Evolutionary conservation across 2,113 vertebrate genomes (phyloP).

Genomic region (Zootoca vivipara): DNA sequence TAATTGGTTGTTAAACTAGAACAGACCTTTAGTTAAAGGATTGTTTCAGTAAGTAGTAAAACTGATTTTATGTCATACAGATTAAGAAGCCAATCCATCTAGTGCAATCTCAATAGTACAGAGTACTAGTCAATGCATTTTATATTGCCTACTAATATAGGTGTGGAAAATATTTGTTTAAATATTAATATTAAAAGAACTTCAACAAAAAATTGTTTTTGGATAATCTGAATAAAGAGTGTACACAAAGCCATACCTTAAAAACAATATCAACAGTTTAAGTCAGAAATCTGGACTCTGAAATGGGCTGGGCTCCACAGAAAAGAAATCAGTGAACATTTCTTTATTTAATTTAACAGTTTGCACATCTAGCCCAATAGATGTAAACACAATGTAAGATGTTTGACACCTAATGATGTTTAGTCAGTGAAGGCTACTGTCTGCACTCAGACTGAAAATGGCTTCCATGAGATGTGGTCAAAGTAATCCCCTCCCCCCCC

Average conservation of each 20-base stretch:
- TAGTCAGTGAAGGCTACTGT: neutral
- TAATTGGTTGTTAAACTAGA: conserved; percentile 7
- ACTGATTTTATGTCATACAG: neutral
- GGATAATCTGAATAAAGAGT: neutral
- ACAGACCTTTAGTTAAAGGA: neutral
- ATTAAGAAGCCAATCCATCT: neutral
- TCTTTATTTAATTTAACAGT: neutral
- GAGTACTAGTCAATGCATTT: neutral
- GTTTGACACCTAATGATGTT: neutral
- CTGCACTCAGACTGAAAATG: neutral
- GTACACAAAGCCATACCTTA: no score
- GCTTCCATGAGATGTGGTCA: neutral
- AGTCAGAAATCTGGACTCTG: neutral
- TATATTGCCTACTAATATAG: neutral
- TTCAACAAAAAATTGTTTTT: neutral
- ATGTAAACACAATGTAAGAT: neutral
- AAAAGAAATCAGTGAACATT: no score
- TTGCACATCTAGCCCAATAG: neutral
- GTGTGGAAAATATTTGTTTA: neutral
- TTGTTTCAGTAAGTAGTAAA: neutral
- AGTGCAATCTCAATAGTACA: neutral
- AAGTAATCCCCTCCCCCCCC: neutral
- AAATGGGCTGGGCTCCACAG: neutral
- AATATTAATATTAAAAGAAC: neutral
- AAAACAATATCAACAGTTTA: no score